These are phyloP conservation scores for Myotis lucifugus DNA, from an alignment of 2,113 vertebrate genomes.

Conservation along the genomic window DNA sequence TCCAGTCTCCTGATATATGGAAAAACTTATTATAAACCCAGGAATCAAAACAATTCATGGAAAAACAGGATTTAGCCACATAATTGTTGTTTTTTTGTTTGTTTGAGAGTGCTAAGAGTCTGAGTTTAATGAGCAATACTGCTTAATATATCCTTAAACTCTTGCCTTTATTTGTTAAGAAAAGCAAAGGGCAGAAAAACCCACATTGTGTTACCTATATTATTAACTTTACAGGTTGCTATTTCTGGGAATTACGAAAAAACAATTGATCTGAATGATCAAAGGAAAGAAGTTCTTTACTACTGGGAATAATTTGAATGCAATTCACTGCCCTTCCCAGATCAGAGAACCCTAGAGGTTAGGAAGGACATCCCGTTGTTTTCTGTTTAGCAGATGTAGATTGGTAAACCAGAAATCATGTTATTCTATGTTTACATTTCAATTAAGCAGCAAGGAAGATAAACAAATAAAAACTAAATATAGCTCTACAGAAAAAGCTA, in stretches of 20 bases:
- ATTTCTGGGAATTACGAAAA: conserved; percentile 33
- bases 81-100: background rate
- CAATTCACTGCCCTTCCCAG: background rate
- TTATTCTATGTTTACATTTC: conserved; percentile 54
- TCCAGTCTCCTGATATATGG: background rate
- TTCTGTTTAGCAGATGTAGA: conserved; percentile 38
- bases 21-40: background rate
- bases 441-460: conserved; percentile 59
- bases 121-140: background rate
- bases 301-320: background rate
- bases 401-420: conserved; percentile 44
- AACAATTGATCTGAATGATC: conserved; percentile 22
- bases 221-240: background rate
- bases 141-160: conserved; percentile 9
- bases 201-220: background rate
- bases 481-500: background rate
- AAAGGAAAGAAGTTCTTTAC: conserved; percentile 2
- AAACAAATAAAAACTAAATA: conserved; percentile 70
- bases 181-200: background rate
- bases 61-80: background rate
- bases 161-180: conserved; percentile 29
- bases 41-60: conserved; percentile 21
- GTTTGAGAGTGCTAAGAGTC: background rate
- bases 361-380: background rate
- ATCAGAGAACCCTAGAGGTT: background rate